phyloP scores from a whole-genome alignment of 2,888 invertebrate genomes.

The Bimastos eiseni region DNA sequence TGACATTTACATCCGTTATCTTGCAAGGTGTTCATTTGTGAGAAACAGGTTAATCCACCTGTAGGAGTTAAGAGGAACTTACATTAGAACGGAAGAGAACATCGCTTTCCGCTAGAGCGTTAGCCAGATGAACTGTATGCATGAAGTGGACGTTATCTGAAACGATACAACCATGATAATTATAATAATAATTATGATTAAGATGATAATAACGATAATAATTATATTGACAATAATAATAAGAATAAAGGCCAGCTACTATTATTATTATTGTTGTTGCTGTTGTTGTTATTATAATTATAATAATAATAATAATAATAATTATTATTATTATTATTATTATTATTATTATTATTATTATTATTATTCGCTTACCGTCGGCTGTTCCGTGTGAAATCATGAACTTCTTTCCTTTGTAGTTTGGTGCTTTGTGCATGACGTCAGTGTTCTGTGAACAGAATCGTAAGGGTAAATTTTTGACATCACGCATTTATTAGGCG shows the following conservation, averaged over 20 bases:
- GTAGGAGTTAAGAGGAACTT: background rate
- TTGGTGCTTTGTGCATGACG: conserved; percentile 80
- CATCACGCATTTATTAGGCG: background rate
- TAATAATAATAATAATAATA: too few relatives aligned
- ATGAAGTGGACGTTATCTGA: conserved; percentile 87
- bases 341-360: background rate
- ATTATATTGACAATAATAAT: too few relatives aligned
- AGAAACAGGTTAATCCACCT: background rate
- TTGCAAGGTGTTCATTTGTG: background rate
- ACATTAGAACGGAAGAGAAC: conserved; percentile 69
- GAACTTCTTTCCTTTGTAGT: conserved; percentile 85
- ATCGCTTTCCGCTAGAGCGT: conserved; percentile 81
- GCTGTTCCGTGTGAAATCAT: conserved; percentile 90
- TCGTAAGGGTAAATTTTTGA: background rate
- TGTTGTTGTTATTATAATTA: too few relatives aligned
- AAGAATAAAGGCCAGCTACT: too few relatives aligned
- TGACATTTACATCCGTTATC: background rate
- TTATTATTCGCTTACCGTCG: conserved; percentile 69
- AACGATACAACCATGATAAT: background rate
- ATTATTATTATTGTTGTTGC: too few relatives aligned
- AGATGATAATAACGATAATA: too few relatives aligned
- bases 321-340: too few relatives aligned
- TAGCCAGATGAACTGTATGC: conserved; percentile 86
- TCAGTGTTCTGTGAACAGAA: conserved; percentile 69
- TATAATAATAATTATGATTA: too few relatives aligned